These are phyloP conservation scores for Felis catus DNA, from an alignment of 2,113 vertebrate genomes.

Conservation along the genomic window F.catus_Fca126_mat1.0 CM031416.1:35527001-35527500, in stretches of 20 bases:
- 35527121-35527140: too few relatives aligned
- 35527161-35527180: too few relatives aligned
- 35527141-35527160: too few relatives aligned
- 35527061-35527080: too few relatives aligned
- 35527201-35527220: too few relatives aligned
- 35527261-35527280: not conserved
- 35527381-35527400: not conserved
- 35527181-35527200: too few relatives aligned
- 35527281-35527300: not conserved
- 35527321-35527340: not conserved
- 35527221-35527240: not conserved
- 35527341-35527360: not conserved
- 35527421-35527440: not conserved
- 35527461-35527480: not conserved
- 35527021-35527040: too few relatives aligned
- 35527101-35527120: too few relatives aligned
- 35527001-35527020: too few relatives aligned
- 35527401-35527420: not conserved
- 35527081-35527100: too few relatives aligned
- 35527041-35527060: too few relatives aligned
- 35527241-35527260: not conserved
- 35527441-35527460: not conserved
- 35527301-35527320: not conserved
- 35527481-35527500: not conserved
- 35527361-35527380: not conserved